phyloP scores from a whole-genome alignment of 1,140 invertebrate species.

The Littorina saxatilis region DNA sequence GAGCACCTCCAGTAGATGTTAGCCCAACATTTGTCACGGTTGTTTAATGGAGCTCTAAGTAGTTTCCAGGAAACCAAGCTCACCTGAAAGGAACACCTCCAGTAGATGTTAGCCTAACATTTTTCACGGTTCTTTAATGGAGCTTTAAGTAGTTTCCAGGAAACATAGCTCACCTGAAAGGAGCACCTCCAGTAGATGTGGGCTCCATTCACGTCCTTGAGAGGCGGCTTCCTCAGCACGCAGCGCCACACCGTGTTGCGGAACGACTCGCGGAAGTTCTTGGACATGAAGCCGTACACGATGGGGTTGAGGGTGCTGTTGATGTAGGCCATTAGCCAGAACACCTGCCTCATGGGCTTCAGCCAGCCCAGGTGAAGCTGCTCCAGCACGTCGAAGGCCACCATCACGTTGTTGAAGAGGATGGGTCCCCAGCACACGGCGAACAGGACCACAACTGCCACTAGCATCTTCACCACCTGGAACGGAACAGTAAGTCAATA shows the following conservation, averaged over 20 bases:
- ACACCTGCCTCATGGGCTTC: slow-evolving; percentile 82
- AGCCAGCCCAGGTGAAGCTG: slow-evolving; percentile 76
- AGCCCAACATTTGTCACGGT: too few relatives aligned
- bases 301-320: slow-evolving; percentile 86
- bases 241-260: slow-evolving; percentile 73
- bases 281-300: slow-evolving; percentile 88
- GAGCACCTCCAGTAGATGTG: slow-evolving; percentile 40
- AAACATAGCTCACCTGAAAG: slow-evolving; percentile 19
- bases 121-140: too few relatives aligned
- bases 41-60: too few relatives aligned
- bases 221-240: not conserved
- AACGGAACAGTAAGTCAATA: not conserved
- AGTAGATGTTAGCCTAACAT: not conserved
- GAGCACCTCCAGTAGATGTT: too few relatives aligned
- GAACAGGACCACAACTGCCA: slow-evolving; percentile 76
- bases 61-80: too few relatives aligned
- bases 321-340: slow-evolving; percentile 79
- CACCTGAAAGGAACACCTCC: not conserved
- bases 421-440: slow-evolving; percentile 78
- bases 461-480: slow-evolving; percentile 78
- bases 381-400: slow-evolving; percentile 67
- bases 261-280: slow-evolving; percentile 83
- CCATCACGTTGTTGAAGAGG: slow-evolving; percentile 68
- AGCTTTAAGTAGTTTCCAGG: too few relatives aligned
- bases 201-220: not conserved